Evolutionary conservation across 2,888 invertebrate species (phyloP), one percentile per base, ranked within the genome.

Genomic region (Drosophila stalkeri): DNA sequence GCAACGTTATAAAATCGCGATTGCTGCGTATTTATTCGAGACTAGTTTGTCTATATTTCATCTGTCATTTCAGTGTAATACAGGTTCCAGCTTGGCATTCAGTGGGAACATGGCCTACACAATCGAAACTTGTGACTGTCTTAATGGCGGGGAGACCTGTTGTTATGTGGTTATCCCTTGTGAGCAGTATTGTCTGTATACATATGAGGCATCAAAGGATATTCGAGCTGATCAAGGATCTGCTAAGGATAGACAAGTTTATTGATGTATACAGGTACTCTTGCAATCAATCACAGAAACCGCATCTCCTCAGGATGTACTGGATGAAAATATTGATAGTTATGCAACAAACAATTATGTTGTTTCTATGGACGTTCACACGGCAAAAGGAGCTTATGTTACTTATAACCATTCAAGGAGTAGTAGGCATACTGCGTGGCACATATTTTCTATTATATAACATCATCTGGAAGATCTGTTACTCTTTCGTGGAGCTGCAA

Each of bases 191-290:
- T 0, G 51, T 37, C n/a, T 72, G 55, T 31, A 8, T 14, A 1
- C 52, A 61, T 6, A 43, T 54, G 0, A 64, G 55, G 43, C 71
- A 82, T 23, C 23, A 54, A 1, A 52, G 23, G 3, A 68, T 82
- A 18, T 51, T 52, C 12, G 8, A 20, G 1, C 33, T 64, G 3
- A 6, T 76, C 9, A 4, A 31, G 5, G 23, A 39, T 18, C 46
- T 80, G 0, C 47, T 62, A 9, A 39, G 37, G 2, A 62, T 67
- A 20, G 52, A 69, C 0, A 27, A 56, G 8, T 8, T 62, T 2
- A 8, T 11, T 33, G 5, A 16, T 7, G 8, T 14, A 16, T 23
- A 3, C 1, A 20, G 31, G 5, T n/a, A 54, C 18, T 51, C 9
- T 5, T 46, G 6, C 7, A 5, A 51, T 11, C 12, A 18, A 2